Base-by-base conservation (phyloP, 2,888 invertebrate species). In the Andrena flavipes region DNA sequence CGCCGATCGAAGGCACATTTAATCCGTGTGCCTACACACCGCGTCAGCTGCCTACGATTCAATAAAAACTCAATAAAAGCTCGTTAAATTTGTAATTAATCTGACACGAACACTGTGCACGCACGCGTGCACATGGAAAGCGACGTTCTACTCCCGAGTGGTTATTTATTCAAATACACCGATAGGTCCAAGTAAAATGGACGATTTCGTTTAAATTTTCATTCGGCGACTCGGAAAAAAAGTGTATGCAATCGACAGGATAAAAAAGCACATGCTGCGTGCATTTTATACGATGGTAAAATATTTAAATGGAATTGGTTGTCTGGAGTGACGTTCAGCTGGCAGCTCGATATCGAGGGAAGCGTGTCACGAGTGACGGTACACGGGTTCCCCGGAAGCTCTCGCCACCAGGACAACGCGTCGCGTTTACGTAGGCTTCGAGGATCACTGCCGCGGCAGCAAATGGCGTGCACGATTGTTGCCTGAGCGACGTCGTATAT, bases 351-450 rank as follows among this genome's bases (percentile, higher is more conserved):
- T 63, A 69, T 76, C 48, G 23, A 30, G 48, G 23, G 30, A 64
- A 33, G 26, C 26, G 42, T 48, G 71, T 71, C 70, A 49, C 59
- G 20, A 48, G 16, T 48, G 51, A 30, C 20, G 33, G 48, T 10
- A 56, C 33, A 67, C 33, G 26, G 51, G 60, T 68, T 68, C 29
- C 23, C 60, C 33, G 70, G 16, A 76, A 76, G 65, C 59, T 67
- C 26, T 60, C 49, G 8, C n/a, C 13, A 20, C n/a, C 64, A 69
- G 64, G 69, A 79, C 54, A 64, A 64, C 49, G 74, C 29, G 64
- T 69, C 35, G 67, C 20, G 20, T 56, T 56, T 26, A 10, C 62
- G 67, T 60, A 72, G 29, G 13, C 56, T 67, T 71, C 29, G 35
- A 64, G 64, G 59, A 78, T 59, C 70, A 33, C 62, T 70, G 10